Evolutionary conservation across 1,140 invertebrate species (phyloP).

Genomic region (Monochamus saltuarius): DNA sequence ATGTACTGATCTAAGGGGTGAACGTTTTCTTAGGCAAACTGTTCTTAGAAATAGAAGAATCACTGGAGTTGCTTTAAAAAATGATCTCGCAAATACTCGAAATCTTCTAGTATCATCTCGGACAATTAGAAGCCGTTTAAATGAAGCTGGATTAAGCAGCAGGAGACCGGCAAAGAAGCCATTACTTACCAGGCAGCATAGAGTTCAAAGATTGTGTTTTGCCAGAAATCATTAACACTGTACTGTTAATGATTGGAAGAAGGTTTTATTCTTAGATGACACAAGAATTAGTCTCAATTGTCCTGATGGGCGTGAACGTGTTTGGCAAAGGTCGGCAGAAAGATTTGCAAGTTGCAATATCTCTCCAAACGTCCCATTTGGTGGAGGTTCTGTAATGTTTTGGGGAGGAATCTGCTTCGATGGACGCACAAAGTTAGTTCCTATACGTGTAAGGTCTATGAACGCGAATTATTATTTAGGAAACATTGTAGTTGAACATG

Average conservation of each 20-base stretch:
- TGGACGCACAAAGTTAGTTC: conserved; percentile 30
- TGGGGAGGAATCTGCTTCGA: conserved; percentile 29
- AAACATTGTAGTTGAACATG: conserved; percentile 22
- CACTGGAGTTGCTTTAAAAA: background rate
- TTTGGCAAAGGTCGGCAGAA: conserved; percentile 23
- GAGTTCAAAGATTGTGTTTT: no score
- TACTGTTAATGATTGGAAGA: conserved; percentile 1
- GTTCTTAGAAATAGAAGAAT: background rate
- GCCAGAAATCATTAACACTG: no score
- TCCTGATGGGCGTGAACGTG: conserved; percentile 17
- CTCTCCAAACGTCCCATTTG: conserved; percentile 16
- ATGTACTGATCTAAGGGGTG: background rate
- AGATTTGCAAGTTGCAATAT: conserved; percentile 27
- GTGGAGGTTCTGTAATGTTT: conserved; percentile 17
- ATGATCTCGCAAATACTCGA: no score
- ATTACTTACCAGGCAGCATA: conserved; percentile 14
- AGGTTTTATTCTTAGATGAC: conserved; percentile 12
- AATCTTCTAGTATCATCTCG: background rate
- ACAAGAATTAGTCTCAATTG: conserved; percentile 10
- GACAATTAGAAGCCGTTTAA: conserved; percentile 15
- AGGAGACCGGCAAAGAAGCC: conserved; percentile 4
- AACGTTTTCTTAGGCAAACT: background rate
- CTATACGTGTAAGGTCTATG: conserved; percentile 18
- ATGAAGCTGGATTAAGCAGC: conserved; percentile 7
- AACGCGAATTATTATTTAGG: conserved; percentile 18